Evolutionary conservation across 2,113 vertebrate species (phyloP).

Genomic region (Burhinus oedicnemus): DNA sequence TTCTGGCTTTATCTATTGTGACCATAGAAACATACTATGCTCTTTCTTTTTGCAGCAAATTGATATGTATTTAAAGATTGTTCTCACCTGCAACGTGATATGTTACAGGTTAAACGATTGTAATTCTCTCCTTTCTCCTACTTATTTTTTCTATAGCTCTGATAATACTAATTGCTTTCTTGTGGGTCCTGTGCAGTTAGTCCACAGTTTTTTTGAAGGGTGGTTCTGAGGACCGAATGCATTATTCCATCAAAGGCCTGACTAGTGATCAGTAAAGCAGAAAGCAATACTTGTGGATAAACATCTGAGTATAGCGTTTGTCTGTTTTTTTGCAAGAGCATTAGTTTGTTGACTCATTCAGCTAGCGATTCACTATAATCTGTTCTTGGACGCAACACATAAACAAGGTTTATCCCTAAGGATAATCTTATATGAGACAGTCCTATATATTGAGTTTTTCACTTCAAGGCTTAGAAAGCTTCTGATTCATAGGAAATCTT

Average conservation of each 20-base stretch:
- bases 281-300: constrained; percentile 29
- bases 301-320: background rate
- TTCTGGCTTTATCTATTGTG: background rate
- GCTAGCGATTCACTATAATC: constrained; percentile 33
- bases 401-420: constrained; percentile 55
- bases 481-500: background rate
- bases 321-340: background rate
- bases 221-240: background rate
- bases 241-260: background rate
- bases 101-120: background rate
- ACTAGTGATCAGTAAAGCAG: background rate
- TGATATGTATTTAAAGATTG: background rate
- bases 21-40: background rate
- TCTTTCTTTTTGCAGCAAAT: background rate
- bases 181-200: background rate
- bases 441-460: background rate
- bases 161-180: background rate
- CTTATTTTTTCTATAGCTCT: background rate
- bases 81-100: background rate
- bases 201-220: background rate
- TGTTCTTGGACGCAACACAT: constrained; percentile 43
- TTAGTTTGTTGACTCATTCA: constrained; percentile 25
- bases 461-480: background rate
- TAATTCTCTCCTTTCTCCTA: background rate
- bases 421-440: constrained; percentile 13